Conservation (phyloP, 2,113 vertebrate species). For the Sturnus vulgaris region DNA sequence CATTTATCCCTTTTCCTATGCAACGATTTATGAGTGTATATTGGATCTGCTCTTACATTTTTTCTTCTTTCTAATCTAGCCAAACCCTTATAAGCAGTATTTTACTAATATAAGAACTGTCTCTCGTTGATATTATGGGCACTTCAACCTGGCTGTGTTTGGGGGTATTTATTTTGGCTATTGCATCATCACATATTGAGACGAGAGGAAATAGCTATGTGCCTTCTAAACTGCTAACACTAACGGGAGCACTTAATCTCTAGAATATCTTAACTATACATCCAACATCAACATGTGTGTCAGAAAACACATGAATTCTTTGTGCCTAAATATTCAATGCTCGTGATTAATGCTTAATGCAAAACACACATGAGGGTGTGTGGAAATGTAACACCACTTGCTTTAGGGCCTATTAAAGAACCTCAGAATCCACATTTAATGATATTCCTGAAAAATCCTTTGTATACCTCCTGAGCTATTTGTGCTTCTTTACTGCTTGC, state of each 20-base stretch:
- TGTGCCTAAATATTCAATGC: constrained; percentile 20
- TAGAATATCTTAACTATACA: constrained; percentile 54
- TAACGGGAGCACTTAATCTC: constrained; percentile 68
- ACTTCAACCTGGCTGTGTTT: constrained; percentile 42
- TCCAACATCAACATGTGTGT: constrained; percentile 39
- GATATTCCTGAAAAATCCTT: background rate
- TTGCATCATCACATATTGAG: constrained; percentile 23
- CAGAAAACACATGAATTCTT: constrained; percentile 50
- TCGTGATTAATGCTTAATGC: background rate
- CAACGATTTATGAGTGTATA: constrained; percentile 21
- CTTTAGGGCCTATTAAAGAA: background rate
- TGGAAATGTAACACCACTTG: background rate
- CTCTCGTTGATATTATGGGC: background rate
- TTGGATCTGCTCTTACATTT: constrained; percentile 11
- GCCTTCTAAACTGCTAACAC: constrained; percentile 59
- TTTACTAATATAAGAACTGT: constrained; percentile 41
- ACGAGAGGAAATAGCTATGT: constrained; percentile 57
- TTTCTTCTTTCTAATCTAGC: constrained; percentile 9
- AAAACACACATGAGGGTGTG: background rate
- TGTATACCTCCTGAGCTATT: background rate
- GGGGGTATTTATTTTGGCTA: constrained; percentile 67
- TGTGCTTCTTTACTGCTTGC: background rate
- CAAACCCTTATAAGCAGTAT: constrained; percentile 34
- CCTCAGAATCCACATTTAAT: background rate
- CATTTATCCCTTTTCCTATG: constrained; percentile 25